Base-by-base conservation (phyloP, 2,113 vertebrate species). In the Halcyon senegalensis region DNA sequence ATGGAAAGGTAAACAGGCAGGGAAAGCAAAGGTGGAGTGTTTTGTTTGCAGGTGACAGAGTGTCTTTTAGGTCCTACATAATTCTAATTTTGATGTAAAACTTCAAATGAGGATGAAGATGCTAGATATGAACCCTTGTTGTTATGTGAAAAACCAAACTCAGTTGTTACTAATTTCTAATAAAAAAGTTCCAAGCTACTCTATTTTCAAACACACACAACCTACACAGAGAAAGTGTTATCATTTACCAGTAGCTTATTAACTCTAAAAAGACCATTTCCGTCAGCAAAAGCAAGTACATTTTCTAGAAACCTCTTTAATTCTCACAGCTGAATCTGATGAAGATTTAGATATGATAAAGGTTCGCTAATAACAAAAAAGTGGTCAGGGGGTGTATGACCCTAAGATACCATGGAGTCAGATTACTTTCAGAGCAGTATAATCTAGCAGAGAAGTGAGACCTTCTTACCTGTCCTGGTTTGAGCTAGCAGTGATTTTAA, bases 1-100 rank as follows among this genome's bases (percentile, higher is more conserved):
- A 18, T 1, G 2, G 7, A 79, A 64, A 68, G 7, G 1, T 2
- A 73, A 63, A 39, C 0, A 1, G 20, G 6, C 4, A 37, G 5
- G 15, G 5, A 5, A 84, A 77, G 8, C 5, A 83, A 74, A 70
- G 7, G 23, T 70, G 11, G 7, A 73, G 20, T 19, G 5, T 7
- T n/a, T 77, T 53, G 11, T 73, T 39, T 41, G 5, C 79, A 33
- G 8, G 3, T 82, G 89, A 80, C 76, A 60, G 53, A 33, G 24
- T 1, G 3, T 4, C 39, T 72, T 88, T 79, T 67, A 92, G 4
- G n/a, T 89, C 13, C 15, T 56, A 2, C 0, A 0, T 27, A 41
- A 56, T 13, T 91, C 77, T 19, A 80, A 63, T 63, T 79, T 79
- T 79, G 8, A 37, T 24, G 1, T 37, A 31, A 58, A 21, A 28